phyloP scores from a whole-genome alignment of 2,888 invertebrate genomes.

The Kryphioiulus occultus region DNA sequence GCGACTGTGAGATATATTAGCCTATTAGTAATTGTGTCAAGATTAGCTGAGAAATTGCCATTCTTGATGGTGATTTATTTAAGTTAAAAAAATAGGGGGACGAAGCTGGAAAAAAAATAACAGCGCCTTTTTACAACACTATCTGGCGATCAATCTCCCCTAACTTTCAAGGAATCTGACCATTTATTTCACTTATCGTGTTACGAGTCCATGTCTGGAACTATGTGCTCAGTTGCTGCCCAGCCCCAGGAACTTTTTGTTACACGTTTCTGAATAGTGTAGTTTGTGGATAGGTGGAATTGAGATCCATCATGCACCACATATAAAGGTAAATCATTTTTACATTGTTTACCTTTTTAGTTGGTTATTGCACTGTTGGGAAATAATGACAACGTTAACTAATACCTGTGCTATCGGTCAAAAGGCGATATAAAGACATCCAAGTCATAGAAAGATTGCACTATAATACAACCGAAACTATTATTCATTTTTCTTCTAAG shows the following conservation, averaged over 20 bases:
- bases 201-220: neutral
- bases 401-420: neutral
- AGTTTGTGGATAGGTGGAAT: neutral
- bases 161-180: slow-evolving; percentile 36
- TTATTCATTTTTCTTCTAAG: no score
- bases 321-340: neutral
- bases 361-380: neutral
- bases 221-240: neutral
- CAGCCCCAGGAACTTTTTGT: neutral
- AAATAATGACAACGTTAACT: neutral
- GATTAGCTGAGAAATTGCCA: slow-evolving; percentile 38
- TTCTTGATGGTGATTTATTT: slow-evolving; percentile 31
- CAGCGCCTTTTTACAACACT: slow-evolving; percentile 36
- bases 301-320: neutral
- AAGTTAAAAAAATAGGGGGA: slow-evolving; percentile 33
- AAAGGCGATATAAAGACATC: neutral
- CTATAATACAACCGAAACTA: no score
- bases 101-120: neutral
- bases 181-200: slow-evolving; percentile 39
- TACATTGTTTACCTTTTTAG: neutral
- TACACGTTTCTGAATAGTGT: neutral
- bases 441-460: neutral
- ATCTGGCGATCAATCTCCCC: slow-evolving; percentile 28
- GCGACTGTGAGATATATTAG: slow-evolving; percentile 1
- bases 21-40: slow-evolving; percentile 39